Conservation (phyloP, 2,888 invertebrate genomes). For the Cataglyphis livida region DNA sequence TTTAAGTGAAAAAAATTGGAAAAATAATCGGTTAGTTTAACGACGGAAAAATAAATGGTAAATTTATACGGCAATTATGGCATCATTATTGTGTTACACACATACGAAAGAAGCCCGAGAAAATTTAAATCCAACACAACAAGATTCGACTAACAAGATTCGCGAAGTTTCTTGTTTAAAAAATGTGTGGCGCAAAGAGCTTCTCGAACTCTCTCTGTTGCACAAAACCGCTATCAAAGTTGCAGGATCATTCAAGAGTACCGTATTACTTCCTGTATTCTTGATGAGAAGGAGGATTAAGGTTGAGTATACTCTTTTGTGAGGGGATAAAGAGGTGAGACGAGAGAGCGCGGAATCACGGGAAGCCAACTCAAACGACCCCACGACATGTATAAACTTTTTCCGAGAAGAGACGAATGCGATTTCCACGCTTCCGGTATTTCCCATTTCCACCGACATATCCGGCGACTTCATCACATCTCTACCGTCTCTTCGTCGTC, state of each 20-base stretch:
- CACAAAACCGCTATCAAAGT: conserved; percentile 38
- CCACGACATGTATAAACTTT: conserved; percentile 38
- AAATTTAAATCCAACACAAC: neutral
- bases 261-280: conserved; percentile 19
- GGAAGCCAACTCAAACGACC: conserved; percentile 26
- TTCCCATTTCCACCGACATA: conserved; percentile 63
- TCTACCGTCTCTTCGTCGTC: conserved; percentile 12
- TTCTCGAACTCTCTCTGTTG: conserved; percentile 28
- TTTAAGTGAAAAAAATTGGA: neutral
- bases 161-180: conserved; percentile 13
- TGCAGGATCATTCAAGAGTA: conserved; percentile 29
- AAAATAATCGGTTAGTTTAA: neutral
- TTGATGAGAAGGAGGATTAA: conserved; percentile 45
- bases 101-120: neutral
- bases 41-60: neutral
- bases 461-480: conserved; percentile 32
- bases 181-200: conserved; percentile 17
- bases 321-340: conserved; percentile 27
- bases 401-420: conserved; percentile 44
- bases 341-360: conserved; percentile 6
- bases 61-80: neutral
- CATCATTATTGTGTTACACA: neutral
- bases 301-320: conserved; percentile 31
- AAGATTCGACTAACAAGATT: conserved; percentile 11
- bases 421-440: conserved; percentile 63